Conservation (phyloP, 35 echinoderm and acorn worm genomes). For the Hemicentrotus pulcherrimus region DNA sequence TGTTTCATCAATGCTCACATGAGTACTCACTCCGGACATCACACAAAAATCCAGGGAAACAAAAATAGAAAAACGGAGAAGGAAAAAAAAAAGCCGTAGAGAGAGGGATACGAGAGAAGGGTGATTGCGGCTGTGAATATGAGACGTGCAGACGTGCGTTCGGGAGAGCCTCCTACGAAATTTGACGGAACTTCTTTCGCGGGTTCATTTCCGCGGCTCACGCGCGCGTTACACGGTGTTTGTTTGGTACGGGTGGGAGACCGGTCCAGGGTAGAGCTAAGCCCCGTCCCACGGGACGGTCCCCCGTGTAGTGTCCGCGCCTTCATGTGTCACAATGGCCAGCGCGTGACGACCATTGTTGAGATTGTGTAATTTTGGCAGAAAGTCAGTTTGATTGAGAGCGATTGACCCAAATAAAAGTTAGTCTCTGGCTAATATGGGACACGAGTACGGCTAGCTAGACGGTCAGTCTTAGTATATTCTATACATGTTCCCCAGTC, state of each 20-base stretch:
- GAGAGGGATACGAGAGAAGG: not conserved
- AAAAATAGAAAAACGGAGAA: not conserved
- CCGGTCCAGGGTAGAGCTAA: not conserved
- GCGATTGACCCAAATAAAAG: not conserved
- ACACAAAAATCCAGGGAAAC: not conserved
- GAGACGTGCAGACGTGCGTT: conserved; percentile 8
- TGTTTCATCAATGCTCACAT: conserved; percentile 7
- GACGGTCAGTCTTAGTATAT: not conserved
- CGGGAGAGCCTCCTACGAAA: not conserved
- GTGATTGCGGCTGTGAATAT: not conserved
- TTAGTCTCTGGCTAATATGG: not conserved
- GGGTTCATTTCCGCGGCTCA: conserved; percentile 33
- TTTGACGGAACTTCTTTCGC: not conserved
- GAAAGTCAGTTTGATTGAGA: conserved; percentile 32
- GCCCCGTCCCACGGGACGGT: not conserved
- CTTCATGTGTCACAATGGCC: not conserved
- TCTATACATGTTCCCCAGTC: not conserved
- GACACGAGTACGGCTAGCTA: not conserved
- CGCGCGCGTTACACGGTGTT: conserved; percentile 7
- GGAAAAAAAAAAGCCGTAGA: not conserved
- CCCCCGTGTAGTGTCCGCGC: not conserved
- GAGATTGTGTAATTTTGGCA: conserved; percentile 20
- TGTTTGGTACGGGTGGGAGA: conserved; percentile 42
- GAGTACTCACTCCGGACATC: not conserved
- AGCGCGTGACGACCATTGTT: not conserved